Conservation (phyloP, 2,888 invertebrate species). For the Entomobrya multifasciata region DNA sequence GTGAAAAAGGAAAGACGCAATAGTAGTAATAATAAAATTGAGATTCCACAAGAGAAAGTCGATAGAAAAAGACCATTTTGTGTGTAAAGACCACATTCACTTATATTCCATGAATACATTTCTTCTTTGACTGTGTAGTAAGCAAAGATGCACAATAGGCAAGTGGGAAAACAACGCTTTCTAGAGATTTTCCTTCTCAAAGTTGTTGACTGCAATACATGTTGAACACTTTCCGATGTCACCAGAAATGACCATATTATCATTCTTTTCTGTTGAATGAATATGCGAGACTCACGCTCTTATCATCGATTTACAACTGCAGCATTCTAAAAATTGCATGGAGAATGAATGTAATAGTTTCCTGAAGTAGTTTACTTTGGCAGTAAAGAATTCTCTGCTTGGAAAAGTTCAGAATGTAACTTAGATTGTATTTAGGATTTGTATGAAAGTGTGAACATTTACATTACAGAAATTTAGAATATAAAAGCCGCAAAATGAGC, state of each 20-base stretch:
- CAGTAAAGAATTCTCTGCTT: constrained; percentile 11
- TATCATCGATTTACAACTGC: no score
- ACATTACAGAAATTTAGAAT: no score
- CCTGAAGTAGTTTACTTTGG: background rate
- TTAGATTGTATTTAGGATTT: background rate
- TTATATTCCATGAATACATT: constrained; percentile 54
- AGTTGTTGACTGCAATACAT: constrained; percentile 8
- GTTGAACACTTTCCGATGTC: constrained; percentile 54
- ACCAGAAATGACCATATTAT: constrained; percentile 53
- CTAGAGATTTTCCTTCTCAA: background rate
- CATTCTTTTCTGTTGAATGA: constrained; percentile 26
- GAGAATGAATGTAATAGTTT: background rate
- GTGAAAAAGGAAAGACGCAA: background rate
- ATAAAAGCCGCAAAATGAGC: no score
- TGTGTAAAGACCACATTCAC: constrained; percentile 40
- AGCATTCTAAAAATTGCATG: background rate
- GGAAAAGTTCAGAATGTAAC: background rate
- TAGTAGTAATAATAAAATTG: constrained; percentile 15
- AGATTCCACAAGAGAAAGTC: background rate
- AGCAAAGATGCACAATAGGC: constrained; percentile 2
- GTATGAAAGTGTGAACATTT: background rate
- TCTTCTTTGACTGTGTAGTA: constrained; percentile 2
- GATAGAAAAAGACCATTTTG: background rate
- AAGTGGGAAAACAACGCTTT: background rate
- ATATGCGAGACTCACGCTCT: constrained; percentile 52